These are phyloP conservation scores for Erpetoichthys calabaricus DNA, from an alignment of 2,797 vertebrate species.

Conservation along the genomic window DNA sequence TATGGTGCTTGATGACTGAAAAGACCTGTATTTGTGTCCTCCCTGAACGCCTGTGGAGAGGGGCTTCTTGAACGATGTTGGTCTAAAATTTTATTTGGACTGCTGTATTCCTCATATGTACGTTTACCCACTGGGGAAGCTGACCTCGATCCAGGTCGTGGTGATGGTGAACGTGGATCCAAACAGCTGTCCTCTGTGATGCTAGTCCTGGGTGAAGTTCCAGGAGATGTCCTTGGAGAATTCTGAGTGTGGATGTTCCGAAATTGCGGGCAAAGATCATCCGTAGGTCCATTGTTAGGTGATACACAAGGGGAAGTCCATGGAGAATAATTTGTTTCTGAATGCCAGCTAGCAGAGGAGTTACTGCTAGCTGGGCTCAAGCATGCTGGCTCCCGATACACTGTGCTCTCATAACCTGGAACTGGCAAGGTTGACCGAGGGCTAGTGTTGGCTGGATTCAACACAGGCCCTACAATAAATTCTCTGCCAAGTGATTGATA, in stretches of 20 bases:
- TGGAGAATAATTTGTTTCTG: slow-evolving; percentile 86
- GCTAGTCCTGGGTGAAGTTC: slow-evolving; percentile 81
- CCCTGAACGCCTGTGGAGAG: slow-evolving; percentile 66
- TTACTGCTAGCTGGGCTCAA: slow-evolving; percentile 95
- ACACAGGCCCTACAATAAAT: slow-evolving; percentile 66
- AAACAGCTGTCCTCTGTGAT: slow-evolving; percentile 73
- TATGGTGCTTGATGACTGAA: slow-evolving; percentile 33
- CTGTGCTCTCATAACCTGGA: slow-evolving; percentile 67
- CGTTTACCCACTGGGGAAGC: slow-evolving; percentile 87
- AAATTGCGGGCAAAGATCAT: slow-evolving; percentile 85
- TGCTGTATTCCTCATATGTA: slow-evolving; percentile 80
- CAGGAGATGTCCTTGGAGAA: slow-evolving; percentile 91
- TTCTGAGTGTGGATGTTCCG: slow-evolving; percentile 90
- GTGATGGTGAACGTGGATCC: slow-evolving; percentile 71
- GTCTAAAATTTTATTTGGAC: slow-evolving; percentile 51
- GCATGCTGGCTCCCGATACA: slow-evolving; percentile 89
- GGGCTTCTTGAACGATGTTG: slow-evolving; percentile 79
- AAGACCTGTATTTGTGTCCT: slow-evolving; percentile 40
- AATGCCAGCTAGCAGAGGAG: slow-evolving; percentile 97
- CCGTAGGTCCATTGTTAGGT: slow-evolving; percentile 76
- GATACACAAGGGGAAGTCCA: slow-evolving; percentile 95
- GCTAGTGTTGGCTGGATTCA: slow-evolving; percentile 56
- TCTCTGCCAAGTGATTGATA: slow-evolving; percentile 71
- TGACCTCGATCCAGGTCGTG: slow-evolving; percentile 78
- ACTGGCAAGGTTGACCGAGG: slow-evolving; percentile 84